phyloP scores from a whole-genome alignment of 1,140 invertebrate genomes.

The Diorhabda carinulata region DNA sequence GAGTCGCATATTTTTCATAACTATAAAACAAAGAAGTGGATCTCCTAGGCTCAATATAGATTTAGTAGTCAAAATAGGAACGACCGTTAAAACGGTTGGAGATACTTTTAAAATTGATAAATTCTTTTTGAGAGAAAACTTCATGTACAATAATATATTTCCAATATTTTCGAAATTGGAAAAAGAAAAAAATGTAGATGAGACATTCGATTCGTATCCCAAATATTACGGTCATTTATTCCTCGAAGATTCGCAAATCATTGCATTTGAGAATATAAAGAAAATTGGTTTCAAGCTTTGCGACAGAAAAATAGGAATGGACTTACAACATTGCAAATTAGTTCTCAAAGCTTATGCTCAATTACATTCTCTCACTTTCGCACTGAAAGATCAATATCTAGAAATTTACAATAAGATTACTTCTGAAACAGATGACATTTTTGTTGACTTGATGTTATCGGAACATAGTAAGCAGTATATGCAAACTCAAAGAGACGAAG shows the following conservation, averaged over 20 bases:
- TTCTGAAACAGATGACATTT: constrained; percentile 26
- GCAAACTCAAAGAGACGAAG: not conserved
- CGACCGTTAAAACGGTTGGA: not conserved
- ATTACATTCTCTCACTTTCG: constrained; percentile 54
- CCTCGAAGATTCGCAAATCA: constrained; percentile 47
- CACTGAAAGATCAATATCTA: constrained; percentile 46
- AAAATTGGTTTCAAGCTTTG: constrained; percentile 46
- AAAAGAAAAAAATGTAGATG: constrained; percentile 6
- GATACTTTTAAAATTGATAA: not conserved
- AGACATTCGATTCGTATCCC: constrained; percentile 21
- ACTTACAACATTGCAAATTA: constrained; percentile 46
- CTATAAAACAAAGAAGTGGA: not conserved
- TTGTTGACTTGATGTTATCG: not conserved
- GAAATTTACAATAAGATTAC: constrained; percentile 32
- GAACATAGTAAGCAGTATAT: constrained; percentile 16
- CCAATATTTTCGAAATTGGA: constrained; percentile 26
- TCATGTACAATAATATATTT: constrained; percentile 29
- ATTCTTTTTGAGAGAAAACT: constrained; percentile 30
- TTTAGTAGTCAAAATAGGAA: constrained; percentile 7
- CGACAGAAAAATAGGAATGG: constrained; percentile 48
- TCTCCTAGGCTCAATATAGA: not conserved
- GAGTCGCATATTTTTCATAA: constrained; percentile 7
- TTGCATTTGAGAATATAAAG: constrained; percentile 55
- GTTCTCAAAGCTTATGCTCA: constrained; percentile 51
- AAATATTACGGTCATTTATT: constrained; percentile 42